Base-by-base conservation (phyloP, 1,140 invertebrate genomes). In the Macrotrachela quadricornifera region DNA sequence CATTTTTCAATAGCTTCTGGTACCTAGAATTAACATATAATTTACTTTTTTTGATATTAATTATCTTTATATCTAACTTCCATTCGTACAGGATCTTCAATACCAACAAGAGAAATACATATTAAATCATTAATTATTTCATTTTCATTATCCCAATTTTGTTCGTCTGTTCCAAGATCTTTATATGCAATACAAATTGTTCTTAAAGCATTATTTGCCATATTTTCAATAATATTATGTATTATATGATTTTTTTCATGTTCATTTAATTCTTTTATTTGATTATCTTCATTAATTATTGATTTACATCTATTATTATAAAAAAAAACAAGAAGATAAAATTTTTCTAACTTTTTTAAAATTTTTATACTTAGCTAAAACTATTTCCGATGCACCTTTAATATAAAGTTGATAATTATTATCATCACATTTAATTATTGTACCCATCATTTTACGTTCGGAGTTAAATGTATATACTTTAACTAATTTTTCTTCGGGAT, bases 401-500 rank as follows among this genome's bases (percentile, higher is more conserved):
- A 85, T 90, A 71, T 84, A 95, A 50, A 99, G 76, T 59, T 90
- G 75, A 73, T 79, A 96, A 14, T 49, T 48, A 0, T 37, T 13
- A 59, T 80, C 81, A n/a, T n/a, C n/a, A 38, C 37, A 12, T 46
- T 44, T 47, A 60, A 97, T 79, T 46, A 96, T 83, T 18, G 92
- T 97, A 60, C 85, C 87, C 92, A 97, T 97, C 59, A 85, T 91
- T 72, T 99, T 99, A 56, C 92, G 79, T 47, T 87, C 85, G 45
- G 90, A 96, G 74, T 97, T 97, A 73, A 97, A 99, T 6, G 92
- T 97, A 75, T 91, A 97, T 10, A 99, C 90, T 59, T 87, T 78
- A 51, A 62, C 57, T 6, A 96, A 82, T 39, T 76, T 80, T 70
- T 95, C 86, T 74, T 96, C 90, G n/a, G 92, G 82, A 41, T 69